A percentile compares a stretch with the other conserved stretches of the same genome.
Conservation (phyloP, 2,797 vertebrate species). For the Enteromius unitaeniatus region DNA sequence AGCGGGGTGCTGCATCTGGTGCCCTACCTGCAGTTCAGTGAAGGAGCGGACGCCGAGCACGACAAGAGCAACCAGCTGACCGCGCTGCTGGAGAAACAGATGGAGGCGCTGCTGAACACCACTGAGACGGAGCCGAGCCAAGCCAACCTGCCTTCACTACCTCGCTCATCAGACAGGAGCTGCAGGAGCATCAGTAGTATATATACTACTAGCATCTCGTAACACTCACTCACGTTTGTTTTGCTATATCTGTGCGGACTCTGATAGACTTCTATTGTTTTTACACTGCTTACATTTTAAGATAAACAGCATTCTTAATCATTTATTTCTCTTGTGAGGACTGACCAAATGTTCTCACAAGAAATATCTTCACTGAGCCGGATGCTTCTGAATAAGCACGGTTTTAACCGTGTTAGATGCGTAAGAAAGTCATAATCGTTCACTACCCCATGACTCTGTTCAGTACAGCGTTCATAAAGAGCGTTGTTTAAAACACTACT, state of each 20-base stretch:
- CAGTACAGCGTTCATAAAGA: not conserved
- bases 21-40: conserved; percentile 23
- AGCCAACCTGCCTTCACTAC: conserved; percentile 61
- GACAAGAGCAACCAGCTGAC: conserved; percentile 60
- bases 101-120: not conserved
- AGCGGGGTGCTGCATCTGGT: conserved; percentile 75
- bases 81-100: conserved; percentile 47
- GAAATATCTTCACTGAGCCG: too few relatives aligned
- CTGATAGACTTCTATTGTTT: too few relatives aligned
- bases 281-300: too few relatives aligned
- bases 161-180: conserved; percentile 30
- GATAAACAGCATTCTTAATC: too few relatives aligned
- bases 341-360: too few relatives aligned
- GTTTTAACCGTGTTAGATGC: too few relatives aligned
- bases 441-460: not conserved
- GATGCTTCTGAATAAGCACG: too few relatives aligned
- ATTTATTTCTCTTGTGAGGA: too few relatives aligned
- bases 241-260: too few relatives aligned
- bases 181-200: not conserved
- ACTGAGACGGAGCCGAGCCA: conserved; percentile 37
- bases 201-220: not conserved
- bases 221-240: not conserved
- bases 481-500: not conserved
- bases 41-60: not conserved
- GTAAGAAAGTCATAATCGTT: not conserved